These are phyloP conservation scores for Corapipo altera DNA, from an alignment of 2,113 vertebrate genomes.

Conservation along the genomic window DNA sequence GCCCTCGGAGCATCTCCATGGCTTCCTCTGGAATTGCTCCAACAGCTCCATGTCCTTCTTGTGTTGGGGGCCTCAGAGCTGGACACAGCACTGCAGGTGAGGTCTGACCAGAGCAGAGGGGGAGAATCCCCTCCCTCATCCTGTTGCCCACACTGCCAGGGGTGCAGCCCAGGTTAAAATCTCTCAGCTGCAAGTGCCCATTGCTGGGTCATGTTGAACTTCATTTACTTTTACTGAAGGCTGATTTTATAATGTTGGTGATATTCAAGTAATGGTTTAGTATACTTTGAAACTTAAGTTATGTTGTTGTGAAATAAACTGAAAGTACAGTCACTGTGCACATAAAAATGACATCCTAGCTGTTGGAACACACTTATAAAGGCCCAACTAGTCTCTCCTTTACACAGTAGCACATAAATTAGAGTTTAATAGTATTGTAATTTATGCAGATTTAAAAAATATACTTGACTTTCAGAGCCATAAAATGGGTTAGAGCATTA, in stretches of 20 bases:
- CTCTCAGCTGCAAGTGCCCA: background rate
- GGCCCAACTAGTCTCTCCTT: background rate
- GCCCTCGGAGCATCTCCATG: background rate
- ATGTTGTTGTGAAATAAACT: background rate
- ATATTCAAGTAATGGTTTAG: slow-evolving; percentile 30
- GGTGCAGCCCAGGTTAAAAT: background rate
- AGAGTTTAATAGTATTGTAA: background rate
- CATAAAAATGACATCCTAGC: background rate
- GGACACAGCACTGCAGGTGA: background rate
- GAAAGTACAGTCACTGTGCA: background rate
- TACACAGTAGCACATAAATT: background rate
- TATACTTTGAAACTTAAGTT: slow-evolving; percentile 4
- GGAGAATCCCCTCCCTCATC: background rate
- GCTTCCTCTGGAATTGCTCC: background rate
- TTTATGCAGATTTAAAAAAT: background rate
- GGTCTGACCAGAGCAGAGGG: background rate
- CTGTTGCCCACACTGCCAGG: background rate
- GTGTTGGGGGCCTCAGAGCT: background rate
- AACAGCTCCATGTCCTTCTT: background rate
- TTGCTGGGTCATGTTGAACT: background rate
- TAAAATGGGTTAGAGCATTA: background rate
- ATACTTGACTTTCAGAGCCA: background rate
- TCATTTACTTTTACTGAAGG: background rate
- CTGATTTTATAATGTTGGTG: slow-evolving; percentile 7
- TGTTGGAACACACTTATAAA: background rate